Base-by-base conservation (phyloP, 2,797 vertebrate species). In the Hyperoplus immaculatus region DNA sequence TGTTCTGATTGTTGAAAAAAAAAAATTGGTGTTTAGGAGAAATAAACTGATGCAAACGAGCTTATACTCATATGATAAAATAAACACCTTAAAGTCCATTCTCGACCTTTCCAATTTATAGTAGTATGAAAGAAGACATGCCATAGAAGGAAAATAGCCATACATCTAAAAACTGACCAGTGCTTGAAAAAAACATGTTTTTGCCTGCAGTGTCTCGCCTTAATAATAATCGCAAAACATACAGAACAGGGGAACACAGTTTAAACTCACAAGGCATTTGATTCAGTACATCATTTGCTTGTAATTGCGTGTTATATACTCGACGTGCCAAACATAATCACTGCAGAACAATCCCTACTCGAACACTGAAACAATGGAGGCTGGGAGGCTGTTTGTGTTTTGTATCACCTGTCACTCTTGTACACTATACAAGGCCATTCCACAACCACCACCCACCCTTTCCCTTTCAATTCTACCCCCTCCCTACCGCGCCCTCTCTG, bases 341-440 rank as follows among this genome's bases (percentile, higher is more conserved):
- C 51, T 46, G 50, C 39, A 42, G 49, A n/a, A 51, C 14, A 70
- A 3, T 13, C 29, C 45, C 36, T 55, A 2, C 39, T 56, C 29
- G 29, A 29, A 29, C 11, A 66, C 2, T 4, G 62, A 81, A 69
- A 58, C 38, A 38, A 42, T 59, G 57, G 43, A 66, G 56, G 18
- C 12, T 2, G 15, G 18, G 62, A 53, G 41, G 45, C 56, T 81
- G 69, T 81, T 87, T 78, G 83, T 83, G 67, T 85, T 90, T 78
- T 80, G 57, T 72, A 64, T 83, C 73, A 83, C 82, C 70, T 88
- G 89, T 74, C 82, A 82, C 59, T 88, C n/a, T 12, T 29, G 3
- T 58, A 43, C 58, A 84, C 85, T 84, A 79, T 55, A 72, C 82
- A 4, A 61, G 72, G 64, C 88, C 77, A 1, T 50, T 4, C 64